These are phyloP conservation scores for Ruditapes philippinarum DNA, from an alignment of 1,140 invertebrate genomes.

Conservation along the genomic window DNA sequence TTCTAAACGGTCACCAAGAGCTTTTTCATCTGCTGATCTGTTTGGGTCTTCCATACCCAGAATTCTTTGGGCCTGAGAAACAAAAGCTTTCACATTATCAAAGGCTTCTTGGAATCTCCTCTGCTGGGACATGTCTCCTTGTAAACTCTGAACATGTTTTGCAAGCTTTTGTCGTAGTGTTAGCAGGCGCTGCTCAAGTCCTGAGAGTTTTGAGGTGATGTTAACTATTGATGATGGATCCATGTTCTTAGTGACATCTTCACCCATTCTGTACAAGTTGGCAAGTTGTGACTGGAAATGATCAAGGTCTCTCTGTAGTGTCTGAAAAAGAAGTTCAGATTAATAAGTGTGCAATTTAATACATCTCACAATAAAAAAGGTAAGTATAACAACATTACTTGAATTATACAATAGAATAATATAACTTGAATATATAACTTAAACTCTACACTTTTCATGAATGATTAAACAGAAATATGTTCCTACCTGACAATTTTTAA, in stretches of 20 bases:
- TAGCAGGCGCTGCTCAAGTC: conserved; percentile 79
- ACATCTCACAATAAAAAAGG: too few species aligned
- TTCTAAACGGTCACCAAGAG: conserved; percentile 72
- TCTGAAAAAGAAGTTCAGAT: conserved; percentile 68
- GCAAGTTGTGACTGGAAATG: conserved; percentile 78
- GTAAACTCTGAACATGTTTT: conserved; percentile 77
- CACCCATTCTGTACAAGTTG: conserved; percentile 79
- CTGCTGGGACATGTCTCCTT: conserved; percentile 77
- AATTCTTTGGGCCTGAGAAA: conserved; percentile 76
- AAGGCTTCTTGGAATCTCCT: conserved; percentile 77
- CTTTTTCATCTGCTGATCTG: conserved; percentile 76
- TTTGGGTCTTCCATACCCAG: conserved; percentile 75
- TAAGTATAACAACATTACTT: too few species aligned
- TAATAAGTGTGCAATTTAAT: too few species aligned
- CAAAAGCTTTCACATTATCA: conserved; percentile 76
- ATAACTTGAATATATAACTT: too few species aligned
- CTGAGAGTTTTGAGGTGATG: conserved; percentile 80
- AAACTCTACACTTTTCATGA: too few species aligned
- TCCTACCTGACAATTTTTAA: conserved; percentile 79
- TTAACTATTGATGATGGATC: conserved; percentile 80
- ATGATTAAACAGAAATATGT: too few species aligned
- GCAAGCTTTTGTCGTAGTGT: conserved; percentile 77
- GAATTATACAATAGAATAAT: too few species aligned
- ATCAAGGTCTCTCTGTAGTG: conserved; percentile 79
- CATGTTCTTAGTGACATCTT: conserved; percentile 81